Evolutionary conservation across 2,113 vertebrate genomes (phyloP).

Genomic region (Galeopterus variegatus): DNA sequence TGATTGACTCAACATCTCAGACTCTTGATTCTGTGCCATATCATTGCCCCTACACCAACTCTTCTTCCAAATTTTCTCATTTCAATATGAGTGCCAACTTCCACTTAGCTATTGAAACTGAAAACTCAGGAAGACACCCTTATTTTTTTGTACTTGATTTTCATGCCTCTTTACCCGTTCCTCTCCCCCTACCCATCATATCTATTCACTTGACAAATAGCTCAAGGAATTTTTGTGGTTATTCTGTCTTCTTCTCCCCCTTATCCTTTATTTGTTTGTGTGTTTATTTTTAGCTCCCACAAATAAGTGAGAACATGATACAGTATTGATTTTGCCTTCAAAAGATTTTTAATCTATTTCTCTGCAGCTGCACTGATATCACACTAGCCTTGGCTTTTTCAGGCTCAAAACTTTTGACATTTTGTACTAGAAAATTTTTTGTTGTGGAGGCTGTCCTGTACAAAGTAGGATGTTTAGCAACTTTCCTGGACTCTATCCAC

Average conservation of each 20-base stretch:
- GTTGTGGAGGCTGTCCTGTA: not conserved
- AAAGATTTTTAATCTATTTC: not conserved
- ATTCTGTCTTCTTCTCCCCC: too few species aligned
- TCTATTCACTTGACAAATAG: too few species aligned
- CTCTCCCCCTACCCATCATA: too few species aligned
- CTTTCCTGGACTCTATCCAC: slow-evolving; percentile 59
- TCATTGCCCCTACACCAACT: too few species aligned
- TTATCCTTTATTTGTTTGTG: too few species aligned
- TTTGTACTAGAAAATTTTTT: not conserved
- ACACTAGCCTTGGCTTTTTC: not conserved
- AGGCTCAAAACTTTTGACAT: not conserved
- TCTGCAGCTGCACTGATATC: not conserved
- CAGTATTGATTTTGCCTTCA: not conserved
- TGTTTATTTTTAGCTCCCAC: too few species aligned
- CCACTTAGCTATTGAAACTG: not conserved
- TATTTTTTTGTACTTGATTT: not conserved
- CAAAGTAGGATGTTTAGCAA: not conserved
- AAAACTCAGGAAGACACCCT: too few species aligned
- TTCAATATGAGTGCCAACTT: not conserved
- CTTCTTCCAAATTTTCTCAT: not conserved
- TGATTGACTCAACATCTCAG: not conserved
- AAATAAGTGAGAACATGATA: too few species aligned
- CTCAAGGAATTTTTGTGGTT: too few species aligned
- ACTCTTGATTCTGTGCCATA: not conserved
- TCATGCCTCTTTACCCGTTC: too few species aligned